A percentile compares a stretch with the other conserved stretches of the same genome.
Conservation (phyloP, 2,113 vertebrate genomes). For the Poeciliopsis occidentalis region DNA sequence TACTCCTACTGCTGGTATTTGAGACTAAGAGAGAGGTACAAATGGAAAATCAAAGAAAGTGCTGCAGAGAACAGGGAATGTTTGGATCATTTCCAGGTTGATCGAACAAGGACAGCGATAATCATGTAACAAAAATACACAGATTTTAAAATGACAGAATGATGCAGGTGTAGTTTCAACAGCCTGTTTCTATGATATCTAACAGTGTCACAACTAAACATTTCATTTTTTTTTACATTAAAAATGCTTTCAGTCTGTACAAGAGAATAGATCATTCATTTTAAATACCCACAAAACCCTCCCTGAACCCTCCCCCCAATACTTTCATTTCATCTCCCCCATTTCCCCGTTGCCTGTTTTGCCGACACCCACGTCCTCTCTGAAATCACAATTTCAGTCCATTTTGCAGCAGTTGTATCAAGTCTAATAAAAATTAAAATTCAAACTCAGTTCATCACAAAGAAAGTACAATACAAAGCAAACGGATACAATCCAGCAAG, state of each 20-base stretch:
- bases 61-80: conserved; percentile 63
- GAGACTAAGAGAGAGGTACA: conserved; percentile 68
- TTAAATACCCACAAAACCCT: conserved; percentile 64
- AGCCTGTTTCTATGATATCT: conserved; percentile 74
- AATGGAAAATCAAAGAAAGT: conserved; percentile 61
- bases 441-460: conserved; percentile 69
- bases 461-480: conserved; percentile 77
- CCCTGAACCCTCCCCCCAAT: conserved; percentile 24
- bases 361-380: conserved; percentile 36
- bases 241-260: conserved; percentile 82
- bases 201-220: conserved; percentile 82
- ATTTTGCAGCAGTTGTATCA: conserved; percentile 74
- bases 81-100: conserved; percentile 52
- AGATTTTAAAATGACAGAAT: conserved; percentile 61
- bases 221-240: conserved; percentile 77
- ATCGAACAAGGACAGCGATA: conserved; percentile 62
- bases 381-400: conserved; percentile 74
- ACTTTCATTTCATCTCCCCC: conserved; percentile 19
- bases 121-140: conserved; percentile 74
- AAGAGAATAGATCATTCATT: conserved; percentile 83
- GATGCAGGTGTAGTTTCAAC: conserved; percentile 71
- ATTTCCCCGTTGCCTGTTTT: conserved; percentile 7
- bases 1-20: conserved; percentile 80
- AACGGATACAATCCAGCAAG: conserved; percentile 75
- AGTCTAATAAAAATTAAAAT: conserved; percentile 69